A percentile compares a stretch with the other conserved stretches of the same genome.
phyloP scores from a whole-genome alignment of 1,140 invertebrate genomes.

The Drosophila littoralis region DNA sequence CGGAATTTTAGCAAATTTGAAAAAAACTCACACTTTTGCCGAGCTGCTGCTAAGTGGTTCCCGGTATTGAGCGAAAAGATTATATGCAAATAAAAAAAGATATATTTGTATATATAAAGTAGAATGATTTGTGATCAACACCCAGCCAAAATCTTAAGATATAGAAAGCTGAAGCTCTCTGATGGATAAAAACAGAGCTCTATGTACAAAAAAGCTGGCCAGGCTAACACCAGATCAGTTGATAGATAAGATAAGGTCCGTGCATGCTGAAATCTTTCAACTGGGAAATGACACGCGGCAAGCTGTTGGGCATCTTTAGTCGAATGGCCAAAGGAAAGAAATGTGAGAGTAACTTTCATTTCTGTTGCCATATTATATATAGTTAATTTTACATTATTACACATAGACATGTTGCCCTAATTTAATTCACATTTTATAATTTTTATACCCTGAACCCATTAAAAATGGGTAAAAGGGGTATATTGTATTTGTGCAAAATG shows the following conservation, averaged over 20 bases:
- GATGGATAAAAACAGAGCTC: no score
- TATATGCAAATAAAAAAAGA: no score
- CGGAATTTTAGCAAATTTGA: slow-evolving; percentile 3
- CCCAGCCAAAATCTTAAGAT: no score
- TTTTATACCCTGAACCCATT: no score
- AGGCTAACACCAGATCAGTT: slow-evolving; percentile 91
- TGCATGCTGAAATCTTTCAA: slow-evolving; percentile 97
- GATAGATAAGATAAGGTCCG: slow-evolving; percentile 95
- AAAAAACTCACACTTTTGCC: slow-evolving; percentile 7
- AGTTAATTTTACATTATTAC: slow-evolving; percentile 9
- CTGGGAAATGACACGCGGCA: slow-evolving; percentile 99
- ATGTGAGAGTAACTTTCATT: not conserved
- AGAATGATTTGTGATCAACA: no score
- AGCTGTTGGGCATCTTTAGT: slow-evolving; percentile 95
- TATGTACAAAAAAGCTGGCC: slow-evolving; percentile 86
- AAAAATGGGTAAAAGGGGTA: no score
- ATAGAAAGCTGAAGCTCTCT: no score
- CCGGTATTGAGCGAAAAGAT: not conserved
- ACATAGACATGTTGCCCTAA: slow-evolving; percentile 15
- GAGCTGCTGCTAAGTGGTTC: slow-evolving; percentile 1
- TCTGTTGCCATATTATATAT: slow-evolving; percentile 23
- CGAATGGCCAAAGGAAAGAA: slow-evolving; percentile 32
- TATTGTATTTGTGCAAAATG: no score
- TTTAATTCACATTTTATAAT: no score
- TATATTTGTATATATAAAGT: no score